Evolutionary conservation across 2,797 vertebrate species (phyloP), one percentile per base, ranked within the genome.

Genomic region (Loris lydekkerianus): DNA sequence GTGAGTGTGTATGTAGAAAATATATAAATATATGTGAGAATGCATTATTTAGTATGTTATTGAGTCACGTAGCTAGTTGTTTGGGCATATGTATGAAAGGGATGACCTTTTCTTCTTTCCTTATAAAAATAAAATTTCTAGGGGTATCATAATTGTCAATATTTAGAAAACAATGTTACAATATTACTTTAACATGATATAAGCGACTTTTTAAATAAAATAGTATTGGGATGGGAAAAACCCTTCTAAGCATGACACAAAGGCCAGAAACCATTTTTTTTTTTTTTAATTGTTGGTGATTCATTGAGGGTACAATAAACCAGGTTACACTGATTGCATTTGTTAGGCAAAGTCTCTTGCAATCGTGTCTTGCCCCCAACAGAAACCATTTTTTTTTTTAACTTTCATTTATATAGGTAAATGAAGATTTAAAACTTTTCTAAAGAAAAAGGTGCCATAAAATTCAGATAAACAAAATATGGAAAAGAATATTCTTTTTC

Each of bases 391-490:
- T 49, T 49, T 49, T 34, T 34, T 49, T 43, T 43, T 7, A 89
- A 60, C 10, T 72, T 0, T n/a, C 5, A 34, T 67, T 58, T 3
- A 84, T 46, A 25, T 4, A 70, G 10, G 10, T 27, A 85, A 23
- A 80, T 46, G 27, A 0, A 70, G 70, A 75, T 29, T 81, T 86
- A 25, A 76, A 93, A 37, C 1, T 20, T 60, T 83, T 89, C 20
- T 67, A 20, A 17, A n/a, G 34, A 61, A 70, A 93, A 94, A 94
- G 49, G 5, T 23, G 13, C n/a, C 8, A 85, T 40, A 90, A 83
- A 81, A 75, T 56, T 29, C 31, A 85, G 49, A 56, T 73, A 72
- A 91, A 73, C n/a, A 87, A 93, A 92, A 94, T 56, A n/a, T 65
- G n/a, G n/a, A 21, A 83, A 89, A 81, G 13, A 8, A 40, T 40